Percentiles rank a stretch among this genome's conserved stretches.
These are phyloP conservation scores for Hippocampus guttulatus DNA, from an alignment of 2,113 vertebrate genomes.

Conservation along the genomic window DNA sequence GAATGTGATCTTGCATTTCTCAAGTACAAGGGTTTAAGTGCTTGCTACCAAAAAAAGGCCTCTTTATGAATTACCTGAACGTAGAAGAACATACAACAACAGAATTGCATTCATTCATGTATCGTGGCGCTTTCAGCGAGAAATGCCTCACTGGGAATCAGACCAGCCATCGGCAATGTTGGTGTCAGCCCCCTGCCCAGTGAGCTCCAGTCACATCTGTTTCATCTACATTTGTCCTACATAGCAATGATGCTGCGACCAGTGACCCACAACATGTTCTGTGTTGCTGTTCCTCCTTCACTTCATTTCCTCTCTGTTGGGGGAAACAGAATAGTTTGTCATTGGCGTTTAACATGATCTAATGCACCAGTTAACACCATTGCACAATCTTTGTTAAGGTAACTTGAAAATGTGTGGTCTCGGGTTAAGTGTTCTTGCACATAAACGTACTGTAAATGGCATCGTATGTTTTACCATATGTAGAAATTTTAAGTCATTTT, in stretches of 20 bases:
- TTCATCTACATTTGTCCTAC: slow-evolving; percentile 57
- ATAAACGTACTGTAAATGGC: slow-evolving; percentile 72
- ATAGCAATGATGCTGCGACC: slow-evolving; percentile 37
- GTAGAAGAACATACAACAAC: not conserved
- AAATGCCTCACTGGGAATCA: slow-evolving; percentile 47
- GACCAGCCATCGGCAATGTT: slow-evolving; percentile 36
- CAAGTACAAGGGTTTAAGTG: slow-evolving; percentile 20
- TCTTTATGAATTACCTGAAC: slow-evolving; percentile 6
- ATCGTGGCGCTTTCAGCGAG: slow-evolving; percentile 24
- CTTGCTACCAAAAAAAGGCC: slow-evolving; percentile 1
- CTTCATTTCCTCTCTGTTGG: slow-evolving; percentile 58
- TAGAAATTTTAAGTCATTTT: slow-evolving; percentile 86
- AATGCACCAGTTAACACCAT: slow-evolving; percentile 52
- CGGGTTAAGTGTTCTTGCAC: slow-evolving; percentile 75
- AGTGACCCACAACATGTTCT: slow-evolving; percentile 43
- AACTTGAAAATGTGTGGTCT: slow-evolving; percentile 44
- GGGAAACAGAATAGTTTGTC: slow-evolving; percentile 91
- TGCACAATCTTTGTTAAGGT: slow-evolving; percentile 48
- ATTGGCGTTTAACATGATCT: slow-evolving; percentile 83
- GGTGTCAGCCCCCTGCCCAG: slow-evolving; percentile 31
- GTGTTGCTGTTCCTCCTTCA: slow-evolving; percentile 15
- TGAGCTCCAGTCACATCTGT: slow-evolving; percentile 46
- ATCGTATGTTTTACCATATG: slow-evolving; percentile 84
- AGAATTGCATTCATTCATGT: slow-evolving; percentile 13
- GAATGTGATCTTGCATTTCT: slow-evolving; percentile 18